phyloP scores from a whole-genome alignment of 2,113 vertebrate genomes.

The Ochotona curzoniae region DNA sequence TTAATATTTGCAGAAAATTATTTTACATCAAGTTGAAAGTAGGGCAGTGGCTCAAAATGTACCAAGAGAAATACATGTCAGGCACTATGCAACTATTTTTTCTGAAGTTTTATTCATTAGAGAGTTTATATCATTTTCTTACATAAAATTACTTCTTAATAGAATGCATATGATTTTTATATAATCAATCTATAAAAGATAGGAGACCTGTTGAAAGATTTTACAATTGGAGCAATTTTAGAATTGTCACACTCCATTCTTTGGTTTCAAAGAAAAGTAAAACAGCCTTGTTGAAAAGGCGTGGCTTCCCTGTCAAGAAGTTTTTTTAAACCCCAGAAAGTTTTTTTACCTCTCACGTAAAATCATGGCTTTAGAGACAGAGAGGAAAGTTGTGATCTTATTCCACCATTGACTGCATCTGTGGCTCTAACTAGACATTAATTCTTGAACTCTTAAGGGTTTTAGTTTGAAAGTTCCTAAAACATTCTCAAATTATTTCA shows the following conservation, averaged over 20 bases:
- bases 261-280: background rate
- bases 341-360: background rate
- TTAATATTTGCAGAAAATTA: background rate
- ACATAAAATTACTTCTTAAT: background rate
- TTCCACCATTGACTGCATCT: background rate
- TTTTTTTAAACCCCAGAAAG: background rate
- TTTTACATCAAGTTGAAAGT: background rate
- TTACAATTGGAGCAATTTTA: background rate
- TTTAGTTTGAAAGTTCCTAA: slow-evolving; percentile 18
- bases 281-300: background rate
- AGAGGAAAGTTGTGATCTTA: background rate
- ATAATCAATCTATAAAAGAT: background rate
- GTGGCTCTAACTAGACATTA: background rate
- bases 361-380: background rate
- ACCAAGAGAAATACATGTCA: background rate
- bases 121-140: background rate
- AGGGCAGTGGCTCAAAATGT: background rate
- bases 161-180: background rate
- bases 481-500: slow-evolving; percentile 16
- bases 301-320: background rate
- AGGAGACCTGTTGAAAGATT: background rate
- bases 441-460: background rate
- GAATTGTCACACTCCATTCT: background rate
- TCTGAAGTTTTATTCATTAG: background rate
- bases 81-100: background rate